phyloP scores from a whole-genome alignment of 2,888 invertebrate genomes.

The Yponomeuta malinellus region DNA sequence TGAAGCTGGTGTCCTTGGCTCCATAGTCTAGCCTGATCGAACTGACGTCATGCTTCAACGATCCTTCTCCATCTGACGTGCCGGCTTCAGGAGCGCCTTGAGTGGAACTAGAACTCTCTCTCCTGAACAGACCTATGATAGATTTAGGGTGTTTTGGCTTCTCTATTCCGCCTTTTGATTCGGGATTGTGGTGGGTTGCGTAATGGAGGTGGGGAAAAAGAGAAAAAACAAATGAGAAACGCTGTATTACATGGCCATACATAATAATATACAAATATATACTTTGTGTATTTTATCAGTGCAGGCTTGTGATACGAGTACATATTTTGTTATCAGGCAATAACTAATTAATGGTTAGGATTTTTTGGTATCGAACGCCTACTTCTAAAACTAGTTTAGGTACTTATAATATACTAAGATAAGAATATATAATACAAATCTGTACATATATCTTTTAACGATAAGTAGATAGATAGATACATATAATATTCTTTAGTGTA shows the following conservation, averaged over 20 bases:
- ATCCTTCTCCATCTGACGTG: constrained; percentile 73
- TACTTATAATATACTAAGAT: too few relatives aligned
- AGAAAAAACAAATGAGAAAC: constrained; percentile 47
- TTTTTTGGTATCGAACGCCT: too few relatives aligned
- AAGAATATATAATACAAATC: too few relatives aligned
- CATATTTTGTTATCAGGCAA: neutral
- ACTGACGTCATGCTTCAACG: constrained; percentile 45
- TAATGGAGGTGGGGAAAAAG: constrained; percentile 37
- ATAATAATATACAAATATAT: constrained; percentile 25
- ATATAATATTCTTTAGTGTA: too few relatives aligned
- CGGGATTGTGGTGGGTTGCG: constrained; percentile 15
- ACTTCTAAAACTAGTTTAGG: too few relatives aligned
- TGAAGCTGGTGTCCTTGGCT: constrained; percentile 40
- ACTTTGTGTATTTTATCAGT: neutral
- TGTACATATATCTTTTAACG: too few relatives aligned
- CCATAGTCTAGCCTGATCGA: constrained; percentile 61
- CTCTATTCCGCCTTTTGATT: constrained; percentile 84
- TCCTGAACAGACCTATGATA: constrained; percentile 91
- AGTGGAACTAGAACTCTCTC: constrained; percentile 86
- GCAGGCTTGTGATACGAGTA: neutral
- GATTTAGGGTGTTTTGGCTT: constrained; percentile 90
- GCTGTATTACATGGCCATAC: constrained; percentile 28
- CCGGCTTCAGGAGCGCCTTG: constrained; percentile 72
- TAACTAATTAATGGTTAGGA: too few relatives aligned
- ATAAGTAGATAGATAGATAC: too few relatives aligned